Evolutionary conservation across 2,888 invertebrate genomes (phyloP).

Genomic region (Lithophane socia): DNA sequence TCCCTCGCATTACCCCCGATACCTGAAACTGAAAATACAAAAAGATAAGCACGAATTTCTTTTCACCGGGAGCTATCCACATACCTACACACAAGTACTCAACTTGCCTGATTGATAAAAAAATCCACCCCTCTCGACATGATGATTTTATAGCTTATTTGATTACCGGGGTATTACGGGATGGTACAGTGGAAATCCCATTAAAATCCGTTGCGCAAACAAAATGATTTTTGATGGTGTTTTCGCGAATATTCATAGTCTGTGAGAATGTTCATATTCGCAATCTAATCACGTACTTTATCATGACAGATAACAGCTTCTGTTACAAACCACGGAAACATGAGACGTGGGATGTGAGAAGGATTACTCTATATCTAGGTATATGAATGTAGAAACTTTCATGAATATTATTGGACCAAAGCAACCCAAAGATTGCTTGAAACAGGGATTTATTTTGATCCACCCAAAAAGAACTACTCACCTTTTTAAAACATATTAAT

Average conservation of each 20-base stretch:
- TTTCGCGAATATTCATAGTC: constrained; percentile 29
- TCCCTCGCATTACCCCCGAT: not conserved
- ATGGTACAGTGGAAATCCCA: constrained; percentile 49
- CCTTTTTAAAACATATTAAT: not conserved
- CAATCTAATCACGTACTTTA: constrained; percentile 33
- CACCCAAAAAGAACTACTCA: not conserved
- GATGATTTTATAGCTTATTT: constrained; percentile 58
- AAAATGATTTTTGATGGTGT: constrained; percentile 34
- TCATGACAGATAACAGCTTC: constrained; percentile 33
- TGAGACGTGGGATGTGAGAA: not conserved
- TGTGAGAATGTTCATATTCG: constrained; percentile 15
- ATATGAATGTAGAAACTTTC: not conserved
- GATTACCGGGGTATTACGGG: constrained; percentile 44
- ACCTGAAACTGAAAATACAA: constrained; percentile 2
- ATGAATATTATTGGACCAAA: not conserved
- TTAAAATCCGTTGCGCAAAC: constrained; percentile 55
- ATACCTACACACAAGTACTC: not conserved
- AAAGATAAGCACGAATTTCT: constrained; percentile 15
- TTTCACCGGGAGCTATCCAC: not conserved
- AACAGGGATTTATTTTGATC: not conserved
- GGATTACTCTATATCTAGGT: not conserved
- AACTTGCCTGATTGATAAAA: constrained; percentile 45
- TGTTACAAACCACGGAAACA: constrained; percentile 7
- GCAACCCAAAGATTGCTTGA: not conserved
- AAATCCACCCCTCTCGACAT: constrained; percentile 42